Evolutionary conservation across 2,113 vertebrate species (phyloP), one percentile per base, ranked within the genome.

Genomic region (Phaethon lepturus): DNA sequence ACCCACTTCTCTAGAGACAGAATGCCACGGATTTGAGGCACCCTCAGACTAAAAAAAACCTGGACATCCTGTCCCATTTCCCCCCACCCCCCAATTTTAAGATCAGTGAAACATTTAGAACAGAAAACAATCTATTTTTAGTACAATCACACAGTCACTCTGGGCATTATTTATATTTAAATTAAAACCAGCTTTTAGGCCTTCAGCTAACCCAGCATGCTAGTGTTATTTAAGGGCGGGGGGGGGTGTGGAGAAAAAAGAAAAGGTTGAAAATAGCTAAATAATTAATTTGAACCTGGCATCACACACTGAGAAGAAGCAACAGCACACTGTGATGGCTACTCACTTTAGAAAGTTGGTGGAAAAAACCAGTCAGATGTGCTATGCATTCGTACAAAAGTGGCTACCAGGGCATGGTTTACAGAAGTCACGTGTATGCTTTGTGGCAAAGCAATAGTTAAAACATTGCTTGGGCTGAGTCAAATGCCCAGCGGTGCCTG

Each of bases 101-200:
- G 93, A 96, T 91, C 89, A 73, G 81, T 69, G 74, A 85, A 90
- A 72, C 82, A 49, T 69, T 96, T 86, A 92, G 69, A 81, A 86
- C 52, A 95, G 89, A 92, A 92, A 94, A 86, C 92, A 94, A 66
- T 68, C 78, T 92, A 95, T 95, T 96, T 96, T 97, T 97, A 93
- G 89, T 35, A 60, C 81, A 93, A 91, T 96, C 85, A 56, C 58
- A 86, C 49, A 80, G 81, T 67, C 81, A 66, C 44, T 87, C 86
- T 2, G 50, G 55, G 33, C 96, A 93, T 94, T 95, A 92, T 96
- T 96, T 97, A 77, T 94, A 93, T 95, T 91, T 91, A 94, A 97
- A 96, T 95, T 84, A 94, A 96, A 96, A 93, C 49, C 93, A 95
- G 81, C 77, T 93, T 96, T 95, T 88, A 86, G 74, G n/a, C 63